Evolutionary conservation across 2,888 invertebrate species (phyloP).

Genomic region (Drosophila diplacantha): DNA sequence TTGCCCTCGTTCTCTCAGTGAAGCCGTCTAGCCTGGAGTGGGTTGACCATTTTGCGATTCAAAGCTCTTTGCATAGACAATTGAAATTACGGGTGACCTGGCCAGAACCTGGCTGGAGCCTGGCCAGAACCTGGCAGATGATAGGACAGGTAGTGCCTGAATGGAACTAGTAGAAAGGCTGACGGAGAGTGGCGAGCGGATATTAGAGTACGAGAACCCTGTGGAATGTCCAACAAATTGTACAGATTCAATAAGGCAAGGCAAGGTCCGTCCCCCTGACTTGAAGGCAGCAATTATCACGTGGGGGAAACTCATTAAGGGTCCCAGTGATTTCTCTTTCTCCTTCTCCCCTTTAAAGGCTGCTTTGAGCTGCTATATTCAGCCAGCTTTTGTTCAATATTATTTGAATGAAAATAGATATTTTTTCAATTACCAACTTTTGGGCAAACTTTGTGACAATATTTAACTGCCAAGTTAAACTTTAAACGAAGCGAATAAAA

Average conservation of each 20-base stretch:
- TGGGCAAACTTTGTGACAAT: not conserved
- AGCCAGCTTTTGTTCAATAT: not conserved
- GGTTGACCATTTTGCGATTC: slow-evolving; percentile 65
- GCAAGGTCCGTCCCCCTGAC: not conserved
- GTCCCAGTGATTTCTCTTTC: not conserved
- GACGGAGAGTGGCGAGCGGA: not conserved
- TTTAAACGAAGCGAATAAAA: not conserved
- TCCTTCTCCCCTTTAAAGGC: not conserved
- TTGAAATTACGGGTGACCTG: slow-evolving; percentile 55
- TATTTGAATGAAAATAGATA: not conserved
- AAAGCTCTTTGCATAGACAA: slow-evolving; percentile 68
- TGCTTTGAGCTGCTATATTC: not conserved
- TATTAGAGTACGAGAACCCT: not conserved
- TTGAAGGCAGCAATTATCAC: slow-evolving; percentile 56
- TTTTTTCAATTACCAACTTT: slow-evolving; percentile 10
- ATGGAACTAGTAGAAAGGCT: not conserved
- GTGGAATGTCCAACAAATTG: slow-evolving; percentile 58
- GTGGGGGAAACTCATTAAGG: slow-evolving; percentile 40
- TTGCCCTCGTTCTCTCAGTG: not conserved
- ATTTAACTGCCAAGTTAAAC: not conserved
- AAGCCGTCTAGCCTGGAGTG: slow-evolving; percentile 1
- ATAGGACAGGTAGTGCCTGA: slow-evolving; percentile 8
- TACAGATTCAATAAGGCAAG: slow-evolving; percentile 66
- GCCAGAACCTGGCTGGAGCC: not conserved
- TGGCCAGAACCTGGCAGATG: slow-evolving; percentile 1